These are phyloP conservation scores for Mustela nigripes DNA, from an alignment of 2,113 vertebrate species.

Conservation along the genomic window DNA sequence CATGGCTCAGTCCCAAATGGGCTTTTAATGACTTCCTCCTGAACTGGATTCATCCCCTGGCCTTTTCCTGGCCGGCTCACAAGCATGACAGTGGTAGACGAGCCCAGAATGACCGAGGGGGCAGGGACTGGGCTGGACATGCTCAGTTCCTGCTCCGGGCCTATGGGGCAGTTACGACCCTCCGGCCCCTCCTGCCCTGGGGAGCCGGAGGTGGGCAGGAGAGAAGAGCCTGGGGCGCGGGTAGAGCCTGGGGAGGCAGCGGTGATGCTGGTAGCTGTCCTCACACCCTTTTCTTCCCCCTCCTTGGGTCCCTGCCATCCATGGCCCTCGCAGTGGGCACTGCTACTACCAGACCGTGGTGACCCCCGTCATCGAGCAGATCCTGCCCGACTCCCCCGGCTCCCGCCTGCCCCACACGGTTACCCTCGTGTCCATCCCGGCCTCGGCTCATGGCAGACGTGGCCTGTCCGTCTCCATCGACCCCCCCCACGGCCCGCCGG, in stretches of 20 bases:
- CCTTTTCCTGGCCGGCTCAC: background rate
- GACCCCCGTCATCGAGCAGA: slow-evolving; percentile 93
- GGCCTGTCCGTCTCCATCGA: slow-evolving; percentile 97
- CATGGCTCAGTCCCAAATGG: slow-evolving; percentile 17
- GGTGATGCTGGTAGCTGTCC: slow-evolving; percentile 89
- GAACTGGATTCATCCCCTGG: background rate
- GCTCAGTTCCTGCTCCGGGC: background rate
- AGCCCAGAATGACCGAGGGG: background rate
- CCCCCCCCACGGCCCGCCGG: slow-evolving; percentile 88
- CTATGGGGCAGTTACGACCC: too few relatives aligned
- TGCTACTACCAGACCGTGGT: slow-evolving; percentile 98
- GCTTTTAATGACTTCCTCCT: slow-evolving; percentile 58
- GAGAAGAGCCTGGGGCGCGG: background rate
- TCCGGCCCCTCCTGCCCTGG: background rate
- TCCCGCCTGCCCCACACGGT: slow-evolving; percentile 97
- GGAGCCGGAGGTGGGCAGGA: too few relatives aligned
- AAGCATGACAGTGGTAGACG: background rate
- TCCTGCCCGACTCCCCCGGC: slow-evolving; percentile 93
- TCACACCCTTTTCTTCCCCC: background rate
- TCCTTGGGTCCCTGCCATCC: background rate
- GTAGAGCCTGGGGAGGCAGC: background rate
- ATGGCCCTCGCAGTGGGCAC: slow-evolving; percentile 89
- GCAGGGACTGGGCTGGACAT: background rate
- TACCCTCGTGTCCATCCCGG: slow-evolving; percentile 97
- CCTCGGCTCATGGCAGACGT: slow-evolving; percentile 93